A percentile compares a stretch with the other conserved stretches of the same genome.
These are phyloP conservation scores for Pyrgilauda ruficollis DNA, from an alignment of 2,113 vertebrate genomes.

Conservation along the genomic window DNA sequence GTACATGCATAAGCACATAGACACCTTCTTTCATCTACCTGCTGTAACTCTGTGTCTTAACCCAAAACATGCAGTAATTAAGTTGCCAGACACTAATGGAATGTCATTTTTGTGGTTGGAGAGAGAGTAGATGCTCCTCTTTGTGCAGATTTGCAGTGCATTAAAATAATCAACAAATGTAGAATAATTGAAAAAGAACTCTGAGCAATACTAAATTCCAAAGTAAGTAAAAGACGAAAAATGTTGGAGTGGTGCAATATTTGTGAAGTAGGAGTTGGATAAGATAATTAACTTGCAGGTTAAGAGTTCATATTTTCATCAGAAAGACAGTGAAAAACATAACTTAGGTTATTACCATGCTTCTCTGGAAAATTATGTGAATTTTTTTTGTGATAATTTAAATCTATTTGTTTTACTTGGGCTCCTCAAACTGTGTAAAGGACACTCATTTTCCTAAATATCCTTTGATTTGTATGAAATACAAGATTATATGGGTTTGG, in stretches of 20 bases:
- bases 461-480: not conserved
- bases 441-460: not conserved
- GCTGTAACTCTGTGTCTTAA: not conserved
- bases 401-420: not conserved
- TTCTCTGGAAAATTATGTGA: not conserved
- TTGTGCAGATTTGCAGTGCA: not conserved
- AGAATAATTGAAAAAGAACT: not conserved
- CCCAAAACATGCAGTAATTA: not conserved
- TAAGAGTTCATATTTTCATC: not conserved
- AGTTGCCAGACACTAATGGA: not conserved
- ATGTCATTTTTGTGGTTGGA: not conserved
- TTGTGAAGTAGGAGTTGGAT: not conserved
- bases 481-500: not conserved
- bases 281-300: not conserved
- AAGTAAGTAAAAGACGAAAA: not conserved
- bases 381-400: not conserved
- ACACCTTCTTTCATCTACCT: not conserved
- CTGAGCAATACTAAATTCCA: not conserved
- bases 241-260: not conserved
- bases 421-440: not conserved
- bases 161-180: not conserved
- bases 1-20: not conserved
- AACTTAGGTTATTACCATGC: not conserved
- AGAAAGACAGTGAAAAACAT: not conserved
- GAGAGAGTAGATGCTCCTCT: not conserved